Evolutionary conservation across 2,797 vertebrate species (phyloP).

Genomic region (Tangara arthus): DNA sequence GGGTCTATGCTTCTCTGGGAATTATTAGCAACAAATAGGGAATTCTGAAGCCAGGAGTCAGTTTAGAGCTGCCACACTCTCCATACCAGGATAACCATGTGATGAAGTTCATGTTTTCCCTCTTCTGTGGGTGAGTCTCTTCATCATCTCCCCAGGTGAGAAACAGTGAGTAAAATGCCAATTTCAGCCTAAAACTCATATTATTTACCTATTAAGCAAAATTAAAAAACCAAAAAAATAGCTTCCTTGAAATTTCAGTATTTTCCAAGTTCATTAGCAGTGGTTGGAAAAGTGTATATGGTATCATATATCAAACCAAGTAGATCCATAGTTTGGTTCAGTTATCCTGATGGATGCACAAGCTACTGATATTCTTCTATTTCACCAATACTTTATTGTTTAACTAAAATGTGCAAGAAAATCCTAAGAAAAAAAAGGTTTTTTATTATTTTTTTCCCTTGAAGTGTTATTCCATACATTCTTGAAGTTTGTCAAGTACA

Average conservation of each 20-base stretch:
- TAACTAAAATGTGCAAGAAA: neutral
- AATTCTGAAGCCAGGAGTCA: neutral
- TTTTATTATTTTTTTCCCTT: neutral
- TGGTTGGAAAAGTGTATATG: neutral
- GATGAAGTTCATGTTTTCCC: neutral
- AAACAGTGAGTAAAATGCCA: neutral
- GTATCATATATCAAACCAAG: neutral
- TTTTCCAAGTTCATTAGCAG: neutral
- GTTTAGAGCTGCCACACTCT: neutral
- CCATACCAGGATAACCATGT: neutral
- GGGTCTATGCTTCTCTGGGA: fast-evolving
- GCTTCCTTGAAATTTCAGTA: neutral
- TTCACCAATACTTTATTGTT: neutral
- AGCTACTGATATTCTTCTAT: neutral
- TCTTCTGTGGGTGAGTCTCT: neutral
- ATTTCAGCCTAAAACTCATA: neutral
- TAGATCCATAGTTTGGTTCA: neutral
- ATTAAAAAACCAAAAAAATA: neutral
- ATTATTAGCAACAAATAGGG: fast-evolving
- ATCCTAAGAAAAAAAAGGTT: neutral
- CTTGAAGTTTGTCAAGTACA: fast-evolving
- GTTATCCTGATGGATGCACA: neutral
- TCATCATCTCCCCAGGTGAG: neutral
- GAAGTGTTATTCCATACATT: neutral
- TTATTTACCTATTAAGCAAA: neutral